phyloP scores from a whole-genome alignment of 2,113 vertebrate species.

The Castor canadensis region DNA sequence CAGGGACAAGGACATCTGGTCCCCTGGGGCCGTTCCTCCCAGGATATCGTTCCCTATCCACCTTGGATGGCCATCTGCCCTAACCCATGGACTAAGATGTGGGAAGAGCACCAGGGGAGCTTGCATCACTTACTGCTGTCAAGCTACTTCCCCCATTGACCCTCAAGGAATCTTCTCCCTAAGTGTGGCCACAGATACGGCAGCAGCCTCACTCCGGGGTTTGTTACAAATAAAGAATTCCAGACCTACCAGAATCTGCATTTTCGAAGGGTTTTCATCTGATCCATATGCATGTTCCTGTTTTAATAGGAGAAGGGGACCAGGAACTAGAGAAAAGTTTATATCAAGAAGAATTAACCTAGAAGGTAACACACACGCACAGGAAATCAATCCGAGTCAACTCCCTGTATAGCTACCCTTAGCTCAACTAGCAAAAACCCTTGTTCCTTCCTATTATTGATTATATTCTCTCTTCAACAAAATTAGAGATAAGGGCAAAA shows the following conservation, averaged over 20 bases:
- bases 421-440: no score
- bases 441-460: no score
- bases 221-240: not conserved
- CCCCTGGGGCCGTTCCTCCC: not conserved
- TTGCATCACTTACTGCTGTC: no score
- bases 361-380: no score
- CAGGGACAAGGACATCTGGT: not conserved
- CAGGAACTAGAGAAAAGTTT: no score
- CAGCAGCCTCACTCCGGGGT: accelerated
- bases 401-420: no score
- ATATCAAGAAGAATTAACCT: no score
- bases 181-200: accelerated
- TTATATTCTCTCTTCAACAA: no score
- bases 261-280: not conserved
- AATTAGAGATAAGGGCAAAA: no score
- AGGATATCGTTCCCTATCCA: accelerated
- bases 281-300: accelerated
- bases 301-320: no score
- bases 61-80: accelerated
- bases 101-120: not conserved
- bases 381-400: no score
- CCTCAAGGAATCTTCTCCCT: not conserved
- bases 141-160: not conserved
- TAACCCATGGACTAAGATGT: accelerated
- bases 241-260: not conserved